phyloP scores from a whole-genome alignment of 2,797 vertebrate species.

The Cyprinodon diabolis region DNA sequence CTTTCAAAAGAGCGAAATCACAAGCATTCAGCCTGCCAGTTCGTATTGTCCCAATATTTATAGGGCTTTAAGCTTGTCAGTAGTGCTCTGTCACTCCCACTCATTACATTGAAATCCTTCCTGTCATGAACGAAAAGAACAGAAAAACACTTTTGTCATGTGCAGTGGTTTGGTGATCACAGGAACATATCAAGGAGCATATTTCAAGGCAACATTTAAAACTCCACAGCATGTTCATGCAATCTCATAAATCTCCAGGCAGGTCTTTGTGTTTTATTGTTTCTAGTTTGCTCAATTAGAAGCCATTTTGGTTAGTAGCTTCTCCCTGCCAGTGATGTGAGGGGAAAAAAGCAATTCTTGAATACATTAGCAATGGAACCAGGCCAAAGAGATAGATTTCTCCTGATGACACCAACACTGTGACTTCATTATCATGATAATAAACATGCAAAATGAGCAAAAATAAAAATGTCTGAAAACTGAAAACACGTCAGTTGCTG shows the following conservation, averaged over 20 bases:
- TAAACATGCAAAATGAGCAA: slow-evolving; percentile 76
- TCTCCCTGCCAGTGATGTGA: slow-evolving; percentile 64
- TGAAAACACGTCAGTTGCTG: slow-evolving; percentile 59
- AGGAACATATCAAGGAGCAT: slow-evolving; percentile 61
- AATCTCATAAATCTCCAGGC: slow-evolving; percentile 56
- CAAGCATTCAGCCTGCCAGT: slow-evolving; percentile 63
- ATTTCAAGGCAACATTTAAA: slow-evolving; percentile 61
- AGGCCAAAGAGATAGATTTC: slow-evolving; percentile 74
- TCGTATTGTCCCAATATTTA: slow-evolving; percentile 71
- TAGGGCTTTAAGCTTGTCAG: slow-evolving; percentile 73
- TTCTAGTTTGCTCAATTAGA: slow-evolving; percentile 67
- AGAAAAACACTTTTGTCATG: slow-evolving; percentile 38
- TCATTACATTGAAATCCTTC: slow-evolving; percentile 63
- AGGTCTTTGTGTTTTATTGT: slow-evolving; percentile 46
- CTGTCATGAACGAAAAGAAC: slow-evolving; percentile 39
- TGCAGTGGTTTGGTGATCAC: slow-evolving; percentile 62
- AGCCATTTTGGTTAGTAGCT: slow-evolving; percentile 61
- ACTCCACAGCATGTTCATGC: slow-evolving; percentile 45
- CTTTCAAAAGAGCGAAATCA: slow-evolving; percentile 57
- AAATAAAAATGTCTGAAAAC: slow-evolving; percentile 74
- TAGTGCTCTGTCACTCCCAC: slow-evolving; percentile 72
- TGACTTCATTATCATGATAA: slow-evolving; percentile 79
- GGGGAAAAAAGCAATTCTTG: slow-evolving; percentile 61
- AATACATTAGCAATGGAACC: slow-evolving; percentile 74
- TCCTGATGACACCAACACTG: slow-evolving; percentile 74